Evolutionary conservation across 1,140 invertebrate genomes (phyloP), one percentile per base, ranked within the genome.

Genomic region (Dolichoris vasculosae): DNA sequence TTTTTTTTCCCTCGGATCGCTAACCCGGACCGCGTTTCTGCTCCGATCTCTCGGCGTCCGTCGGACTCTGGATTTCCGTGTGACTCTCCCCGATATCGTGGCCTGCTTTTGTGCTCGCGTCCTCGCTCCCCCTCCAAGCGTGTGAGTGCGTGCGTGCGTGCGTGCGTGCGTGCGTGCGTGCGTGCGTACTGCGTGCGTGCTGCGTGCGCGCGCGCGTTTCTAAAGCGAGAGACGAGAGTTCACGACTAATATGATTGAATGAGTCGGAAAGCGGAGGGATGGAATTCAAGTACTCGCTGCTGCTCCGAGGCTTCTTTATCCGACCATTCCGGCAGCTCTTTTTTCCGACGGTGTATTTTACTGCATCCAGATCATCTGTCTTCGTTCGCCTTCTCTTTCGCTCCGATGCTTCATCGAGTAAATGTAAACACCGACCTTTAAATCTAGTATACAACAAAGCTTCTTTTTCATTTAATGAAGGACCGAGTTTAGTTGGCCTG

Each of bases 11-110:
- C 43, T 35, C 30, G 15, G 75, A 55, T 77, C 48, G 51, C 30
- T 77, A 77, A 73, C 40, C 69, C 75, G 75, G 23, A 23, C 38
- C 40, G 73, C 43, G 43, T 30, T 11, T 55, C 46, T 3, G 9
- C 46, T 17, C 26, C 26, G 6, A 7, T 75, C 40, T 8, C 9
- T 1, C 75, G 6, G 20, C n/a, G 75, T 23, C 26, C 75, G 43
- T 38, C 30, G 40, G 75, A 77, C 43, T 32, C 15, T 77, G 46
- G 13, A 77, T 77, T 77, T 77, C 48, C 48, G 48, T 77, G 43
- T 77, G 75, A 77, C 75, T 77, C 43, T 51, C n/a, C 64, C 40
- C n/a, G 46, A 77, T 30, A 51, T 30, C 46, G 75, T 30, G 75
- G 75, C 75, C 75, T 32, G 73, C 43, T 48, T n/a, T 48, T 30